These are phyloP conservation scores for Marronus borbonicus DNA, from an alignment of 2,888 invertebrate species.

Conservation along the genomic window DNA sequence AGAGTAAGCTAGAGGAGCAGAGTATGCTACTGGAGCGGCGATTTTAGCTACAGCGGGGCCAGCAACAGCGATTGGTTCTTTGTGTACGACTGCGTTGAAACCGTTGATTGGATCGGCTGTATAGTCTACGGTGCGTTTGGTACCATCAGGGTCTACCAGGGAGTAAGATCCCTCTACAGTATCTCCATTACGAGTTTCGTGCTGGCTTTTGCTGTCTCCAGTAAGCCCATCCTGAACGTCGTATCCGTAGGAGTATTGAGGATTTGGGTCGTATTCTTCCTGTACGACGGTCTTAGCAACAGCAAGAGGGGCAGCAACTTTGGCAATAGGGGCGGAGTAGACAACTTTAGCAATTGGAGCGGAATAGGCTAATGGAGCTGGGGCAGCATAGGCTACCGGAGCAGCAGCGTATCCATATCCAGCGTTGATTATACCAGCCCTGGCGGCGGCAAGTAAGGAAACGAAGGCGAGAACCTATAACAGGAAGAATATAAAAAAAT, in stretches of 20 bases:
- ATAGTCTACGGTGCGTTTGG: constrained; percentile 72
- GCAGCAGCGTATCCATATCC: constrained; percentile 41
- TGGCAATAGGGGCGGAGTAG: constrained; percentile 54
- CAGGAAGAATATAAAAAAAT: neutral
- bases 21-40: constrained; percentile 53
- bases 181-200: constrained; percentile 72
- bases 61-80: constrained; percentile 71
- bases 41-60: constrained; percentile 55
- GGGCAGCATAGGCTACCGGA: constrained; percentile 50
- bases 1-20: constrained; percentile 52
- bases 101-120: constrained; percentile 76
- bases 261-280: constrained; percentile 72
- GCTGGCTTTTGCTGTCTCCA: constrained; percentile 73
- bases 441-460: constrained; percentile 60
- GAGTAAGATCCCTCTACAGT: constrained; percentile 74
- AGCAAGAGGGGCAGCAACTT: constrained; percentile 53
- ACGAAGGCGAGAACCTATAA: constrained; percentile 60
- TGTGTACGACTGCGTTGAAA: constrained; percentile 78
- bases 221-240: constrained; percentile 74
- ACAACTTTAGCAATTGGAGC: constrained; percentile 52
- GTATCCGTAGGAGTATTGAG: constrained; percentile 74
- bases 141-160: constrained; percentile 73
- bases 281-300: constrained; percentile 63
- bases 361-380: constrained; percentile 51
- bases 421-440: constrained; percentile 55